Conservation (phyloP, 2,888 invertebrate species). For the Trimorus sp. region DNA sequence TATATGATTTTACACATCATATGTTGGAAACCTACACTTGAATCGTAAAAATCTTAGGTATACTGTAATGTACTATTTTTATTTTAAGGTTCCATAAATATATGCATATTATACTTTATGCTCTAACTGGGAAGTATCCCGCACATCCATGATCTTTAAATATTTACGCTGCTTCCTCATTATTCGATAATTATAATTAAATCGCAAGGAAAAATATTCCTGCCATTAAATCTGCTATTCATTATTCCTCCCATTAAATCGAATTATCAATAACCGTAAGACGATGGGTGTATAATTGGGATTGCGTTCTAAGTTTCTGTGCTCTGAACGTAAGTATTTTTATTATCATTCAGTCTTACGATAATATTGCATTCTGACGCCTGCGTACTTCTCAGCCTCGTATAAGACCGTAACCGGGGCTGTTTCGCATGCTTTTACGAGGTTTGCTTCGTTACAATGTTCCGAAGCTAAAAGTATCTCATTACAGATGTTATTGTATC, state of each 20-base stretch:
- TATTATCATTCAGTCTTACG: conserved; percentile 32
- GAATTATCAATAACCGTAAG: conserved; percentile 24
- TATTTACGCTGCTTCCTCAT: no score
- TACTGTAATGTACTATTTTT: no score
- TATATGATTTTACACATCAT: no score
- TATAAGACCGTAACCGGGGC: conserved; percentile 70
- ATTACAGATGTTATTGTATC: conserved; percentile 71
- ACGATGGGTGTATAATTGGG: conserved; percentile 6
- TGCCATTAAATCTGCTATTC: no score
- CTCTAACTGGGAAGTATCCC: no score
- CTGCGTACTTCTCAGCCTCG: conserved; percentile 71
- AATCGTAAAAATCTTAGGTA: no score
- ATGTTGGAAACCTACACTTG: no score
- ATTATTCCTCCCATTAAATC: not conserved
- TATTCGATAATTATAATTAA: no score
- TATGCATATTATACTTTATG: no score
- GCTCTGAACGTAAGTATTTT: conserved; percentile 42
- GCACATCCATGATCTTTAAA: no score
- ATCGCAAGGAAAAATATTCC: no score
- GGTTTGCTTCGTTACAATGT: conserved; percentile 73
- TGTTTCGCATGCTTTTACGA: conserved; percentile 72
- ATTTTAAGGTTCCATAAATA: no score
- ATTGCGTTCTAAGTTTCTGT: conserved; percentile 22
- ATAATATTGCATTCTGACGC: conserved; percentile 67
- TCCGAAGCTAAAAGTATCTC: conserved; percentile 74